phyloP scores from a whole-genome alignment of 2,113 vertebrate genomes.

The Protobothrops flavoviridis region DNA sequence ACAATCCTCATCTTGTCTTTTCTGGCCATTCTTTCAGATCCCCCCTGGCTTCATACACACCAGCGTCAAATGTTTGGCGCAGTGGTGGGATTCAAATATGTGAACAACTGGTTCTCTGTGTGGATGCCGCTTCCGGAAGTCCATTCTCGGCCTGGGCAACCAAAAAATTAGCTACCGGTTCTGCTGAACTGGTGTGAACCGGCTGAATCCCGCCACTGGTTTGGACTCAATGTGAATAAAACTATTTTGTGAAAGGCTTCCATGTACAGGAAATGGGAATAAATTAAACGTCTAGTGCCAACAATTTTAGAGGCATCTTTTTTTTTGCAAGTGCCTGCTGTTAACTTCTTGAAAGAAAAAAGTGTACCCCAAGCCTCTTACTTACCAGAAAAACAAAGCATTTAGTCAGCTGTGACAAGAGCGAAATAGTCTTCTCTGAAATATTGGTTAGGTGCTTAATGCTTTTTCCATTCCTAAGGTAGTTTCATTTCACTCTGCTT shows the following conservation, averaged over 20 bases:
- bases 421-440: constrained; percentile 28
- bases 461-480: constrained; percentile 20
- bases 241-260: not conserved
- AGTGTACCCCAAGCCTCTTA: constrained; percentile 24
- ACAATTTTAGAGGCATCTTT: not conserved
- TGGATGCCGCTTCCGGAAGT: too few relatives aligned
- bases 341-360: constrained; percentile 12
- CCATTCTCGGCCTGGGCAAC: too few relatives aligned
- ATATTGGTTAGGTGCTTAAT: not conserved
- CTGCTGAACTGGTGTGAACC: too few relatives aligned
- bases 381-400: constrained; percentile 36
- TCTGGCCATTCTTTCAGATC: not conserved
- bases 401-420: constrained; percentile 22
- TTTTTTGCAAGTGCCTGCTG: not conserved
- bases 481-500: constrained; percentile 22
- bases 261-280: not conserved
- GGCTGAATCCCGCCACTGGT: too few relatives aligned
- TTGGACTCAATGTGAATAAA: not conserved
- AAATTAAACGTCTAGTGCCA: not conserved
- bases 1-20: not conserved
- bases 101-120: too few relatives aligned
- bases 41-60: not conserved
- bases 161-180: too few relatives aligned
- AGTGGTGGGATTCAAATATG: too few relatives aligned
- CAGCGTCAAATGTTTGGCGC: not conserved